Base-by-base conservation (phyloP, 2,888 invertebrate genomes). In the Aphrophora alni region DNA sequence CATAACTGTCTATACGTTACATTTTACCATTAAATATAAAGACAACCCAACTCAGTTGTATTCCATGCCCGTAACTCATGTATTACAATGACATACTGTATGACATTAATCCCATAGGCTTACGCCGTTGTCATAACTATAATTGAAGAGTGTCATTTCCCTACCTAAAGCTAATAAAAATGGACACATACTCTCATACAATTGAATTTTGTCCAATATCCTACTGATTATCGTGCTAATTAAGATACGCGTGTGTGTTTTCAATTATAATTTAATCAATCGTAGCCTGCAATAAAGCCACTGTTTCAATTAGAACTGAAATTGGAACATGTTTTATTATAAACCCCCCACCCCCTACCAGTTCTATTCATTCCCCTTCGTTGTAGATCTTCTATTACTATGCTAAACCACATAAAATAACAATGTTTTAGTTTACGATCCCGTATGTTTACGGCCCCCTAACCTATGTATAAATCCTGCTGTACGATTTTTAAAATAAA, bases 201-300 rank as follows among this genome's bases (percentile, higher is more conserved):
- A 59, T 59, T 21, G 59, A 59, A 59, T 59, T 59, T 59, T 21
- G 21, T n/a, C 59, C 59, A n/a, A 59, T 59, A 59, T 59, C 59
- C n/a, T 14, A 3, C 59, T 59, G 59, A 59, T 59, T 59, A 59
- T 59, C 59, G 59, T 21, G n/a, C 59, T 59, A 59, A 59, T 59
- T 59, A 59, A 59, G 59, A 59, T 59, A 59, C 59, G 59, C 59
- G 59, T 21, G 59, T 21, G 59, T 59, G 59, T 59, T 59, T 59
- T 59, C 59, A 59, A 59, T 59, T 59, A 59, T 59, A 59, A 59
- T 59, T 59, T 59, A 59, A 59, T 59, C 59, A 59, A 59, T 59
- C 21, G 59, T 59, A 59, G 5, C 59, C 21, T 5, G 59, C 59
- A 59, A 59, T 59, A 59, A 59, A 59, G 59, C 59, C 59, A 59